phyloP scores from a whole-genome alignment of 2,113 vertebrate species.

The Hyperopisus bebe region DNA sequence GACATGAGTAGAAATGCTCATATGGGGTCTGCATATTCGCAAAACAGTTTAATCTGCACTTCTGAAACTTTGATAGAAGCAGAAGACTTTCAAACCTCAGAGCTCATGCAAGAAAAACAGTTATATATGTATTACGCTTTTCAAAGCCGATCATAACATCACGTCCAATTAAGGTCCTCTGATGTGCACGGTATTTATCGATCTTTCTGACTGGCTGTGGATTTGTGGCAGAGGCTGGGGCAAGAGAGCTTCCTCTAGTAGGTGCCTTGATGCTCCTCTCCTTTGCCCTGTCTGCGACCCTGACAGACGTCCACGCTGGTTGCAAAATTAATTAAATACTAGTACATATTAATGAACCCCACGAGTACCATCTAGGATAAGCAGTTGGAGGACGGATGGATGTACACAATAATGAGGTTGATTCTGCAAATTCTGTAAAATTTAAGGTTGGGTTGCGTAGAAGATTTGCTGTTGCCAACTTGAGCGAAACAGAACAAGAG shows the following conservation, averaged over 20 bases:
- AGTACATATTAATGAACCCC: not conserved
- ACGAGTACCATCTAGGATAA: not conserved
- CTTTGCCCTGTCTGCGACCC: not conserved
- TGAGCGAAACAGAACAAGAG: not conserved
- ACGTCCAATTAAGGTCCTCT: not conserved
- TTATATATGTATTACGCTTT: not conserved
- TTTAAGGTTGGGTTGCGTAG: not conserved
- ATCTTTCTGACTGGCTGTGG: not conserved
- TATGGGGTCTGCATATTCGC: not conserved
- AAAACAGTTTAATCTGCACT: not conserved
- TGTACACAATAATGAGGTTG: not conserved
- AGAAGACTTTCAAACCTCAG: conserved; percentile 14
- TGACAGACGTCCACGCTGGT: not conserved
- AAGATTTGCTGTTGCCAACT: not conserved
- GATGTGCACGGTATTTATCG: not conserved
- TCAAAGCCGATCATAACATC: not conserved
- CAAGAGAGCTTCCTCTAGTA: too few species aligned
- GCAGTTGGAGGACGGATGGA: not conserved
- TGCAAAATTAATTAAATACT: not conserved
- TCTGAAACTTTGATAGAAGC: conserved; percentile 28
- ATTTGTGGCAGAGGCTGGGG: not conserved
- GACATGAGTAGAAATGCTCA: not conserved
- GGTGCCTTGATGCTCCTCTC: not conserved
- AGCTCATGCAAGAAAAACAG: conserved; percentile 21
- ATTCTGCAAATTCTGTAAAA: not conserved